Percentiles rank a stretch among this genome's conserved stretches.
phyloP scores from a whole-genome alignment of 1,140 invertebrate species.

The Hyles euphorbiae region DNA sequence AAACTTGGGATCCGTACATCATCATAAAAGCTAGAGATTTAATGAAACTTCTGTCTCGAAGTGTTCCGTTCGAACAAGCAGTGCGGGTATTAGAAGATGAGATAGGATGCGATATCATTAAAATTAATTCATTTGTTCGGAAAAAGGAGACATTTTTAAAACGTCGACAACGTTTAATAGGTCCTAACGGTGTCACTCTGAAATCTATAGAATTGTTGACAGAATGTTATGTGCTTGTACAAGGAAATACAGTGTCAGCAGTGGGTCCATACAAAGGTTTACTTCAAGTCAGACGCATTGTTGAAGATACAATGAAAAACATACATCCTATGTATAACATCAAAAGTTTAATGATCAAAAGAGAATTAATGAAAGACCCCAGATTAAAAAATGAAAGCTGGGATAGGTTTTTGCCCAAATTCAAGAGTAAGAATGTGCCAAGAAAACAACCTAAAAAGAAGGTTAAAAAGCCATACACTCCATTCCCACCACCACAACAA shows the following conservation, averaged over 20 bases:
- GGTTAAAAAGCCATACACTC: constrained; percentile 92
- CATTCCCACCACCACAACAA: constrained; percentile 95
- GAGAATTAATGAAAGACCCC: constrained; percentile 94
- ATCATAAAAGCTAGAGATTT: constrained; percentile 98
- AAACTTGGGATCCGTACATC: constrained; percentile 99
- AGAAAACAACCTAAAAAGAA: constrained; percentile 92
- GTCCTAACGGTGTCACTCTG: constrained; percentile 96
- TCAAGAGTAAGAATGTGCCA: constrained; percentile 95
- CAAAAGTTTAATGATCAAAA: constrained; percentile 98
- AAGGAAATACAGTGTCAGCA: constrained; percentile 98
- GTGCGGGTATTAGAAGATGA: constrained; percentile 91
- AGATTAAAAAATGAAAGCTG: constrained; percentile 96
- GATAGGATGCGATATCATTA: constrained; percentile 96
- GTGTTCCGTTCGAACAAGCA: constrained; percentile 98
- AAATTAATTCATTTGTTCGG: constrained; percentile 92
- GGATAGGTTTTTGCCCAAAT: constrained; percentile 98
- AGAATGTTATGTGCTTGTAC: constrained; percentile 97
- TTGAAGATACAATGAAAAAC: constrained; percentile 99
- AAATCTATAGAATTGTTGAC: constrained; percentile 99
- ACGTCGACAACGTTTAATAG: constrained; percentile 94
- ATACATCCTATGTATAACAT: constrained; percentile 99
- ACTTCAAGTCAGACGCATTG: constrained; percentile 93
- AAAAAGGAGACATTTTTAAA: constrained; percentile 98
- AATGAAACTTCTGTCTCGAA: constrained; percentile 95
- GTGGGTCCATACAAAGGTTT: constrained; percentile 97